Conservation (phyloP, 2,113 vertebrate genomes). For the Xenopus borealis region DNA sequence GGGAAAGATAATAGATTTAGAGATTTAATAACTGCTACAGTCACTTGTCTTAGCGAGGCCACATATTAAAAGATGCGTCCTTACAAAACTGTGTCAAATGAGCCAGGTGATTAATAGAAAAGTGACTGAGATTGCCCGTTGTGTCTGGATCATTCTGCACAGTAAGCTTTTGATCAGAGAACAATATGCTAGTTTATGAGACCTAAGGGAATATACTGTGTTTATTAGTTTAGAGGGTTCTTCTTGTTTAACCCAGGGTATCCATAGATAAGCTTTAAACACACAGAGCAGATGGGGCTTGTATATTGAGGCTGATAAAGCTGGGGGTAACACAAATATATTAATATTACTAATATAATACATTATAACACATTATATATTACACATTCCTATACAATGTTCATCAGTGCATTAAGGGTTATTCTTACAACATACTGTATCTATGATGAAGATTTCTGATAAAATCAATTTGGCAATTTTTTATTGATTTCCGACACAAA, state of each 20-base stretch:
- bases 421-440: too few species aligned
- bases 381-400: too few species aligned
- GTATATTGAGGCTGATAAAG: background rate
- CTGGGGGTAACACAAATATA: background rate
- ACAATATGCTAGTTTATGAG: constrained; percentile 1
- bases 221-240: background rate
- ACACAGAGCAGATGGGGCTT: background rate
- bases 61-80: constrained; percentile 45
- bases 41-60: constrained; percentile 40
- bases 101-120: constrained; percentile 32
- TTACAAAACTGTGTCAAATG: constrained; percentile 43
- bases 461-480: too few species aligned
- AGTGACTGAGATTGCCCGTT: constrained; percentile 19
- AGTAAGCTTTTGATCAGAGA: constrained; percentile 18
- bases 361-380: too few species aligned
- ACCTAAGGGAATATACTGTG: background rate
- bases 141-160: background rate
- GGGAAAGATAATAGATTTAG: constrained; percentile 46
- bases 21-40: constrained; percentile 46
- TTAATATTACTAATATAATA: too few species aligned
- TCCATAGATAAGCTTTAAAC: background rate
- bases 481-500: too few species aligned
- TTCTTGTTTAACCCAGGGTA: background rate
- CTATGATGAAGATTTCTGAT: too few species aligned
- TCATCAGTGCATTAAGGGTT: too few species aligned